Percentiles rank a stretch among this genome's conserved stretches.
phyloP scores from a whole-genome alignment of 1,140 invertebrate species.

The Lutraria rhynchaena region DNA sequence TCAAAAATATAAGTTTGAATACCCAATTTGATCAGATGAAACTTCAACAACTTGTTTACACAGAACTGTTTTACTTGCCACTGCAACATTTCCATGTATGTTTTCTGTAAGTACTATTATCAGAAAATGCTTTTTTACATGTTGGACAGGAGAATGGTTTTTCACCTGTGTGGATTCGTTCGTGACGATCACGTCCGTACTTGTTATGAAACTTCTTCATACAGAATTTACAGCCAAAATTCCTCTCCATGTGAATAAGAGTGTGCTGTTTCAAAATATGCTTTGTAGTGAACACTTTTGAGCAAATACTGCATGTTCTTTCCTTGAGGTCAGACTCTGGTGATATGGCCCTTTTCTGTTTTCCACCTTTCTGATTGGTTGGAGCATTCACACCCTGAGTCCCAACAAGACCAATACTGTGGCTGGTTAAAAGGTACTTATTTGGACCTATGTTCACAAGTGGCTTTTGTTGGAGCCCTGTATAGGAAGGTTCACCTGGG shows the following conservation, averaged over 20 bases:
- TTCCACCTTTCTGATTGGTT: conserved; percentile 13
- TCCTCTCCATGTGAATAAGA: conserved; percentile 50
- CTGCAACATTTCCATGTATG: conserved; percentile 52
- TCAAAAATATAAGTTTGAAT: too few species aligned
- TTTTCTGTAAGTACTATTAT: conserved; percentile 52
- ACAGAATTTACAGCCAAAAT: conserved; percentile 59
- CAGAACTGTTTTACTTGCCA: conserved; percentile 16
- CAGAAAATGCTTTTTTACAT: conserved; percentile 58
- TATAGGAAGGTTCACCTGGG: background rate
- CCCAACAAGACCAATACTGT: conserved; percentile 36
- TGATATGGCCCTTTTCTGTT: conserved; percentile 1
- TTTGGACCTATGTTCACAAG: conserved; percentile 25
- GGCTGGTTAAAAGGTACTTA: conserved; percentile 21
- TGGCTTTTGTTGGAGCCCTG: conserved; percentile 23
- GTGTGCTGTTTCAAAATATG: conserved; percentile 58
- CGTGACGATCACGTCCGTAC: conserved; percentile 55
- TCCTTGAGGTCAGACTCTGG: conserved; percentile 33
- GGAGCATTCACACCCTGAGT: background rate
- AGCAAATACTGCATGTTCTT: conserved; percentile 52
- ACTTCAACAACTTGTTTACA: too few species aligned
- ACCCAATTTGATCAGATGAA: too few species aligned
- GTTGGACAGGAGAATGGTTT: conserved; percentile 55
- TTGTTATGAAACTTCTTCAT: conserved; percentile 58
- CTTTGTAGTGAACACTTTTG: conserved; percentile 50
- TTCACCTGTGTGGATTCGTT: conserved; percentile 59